Evolutionary conservation across 2,888 invertebrate genomes (phyloP), one percentile per base, ranked within the genome.

Genomic region (Drosophila acutilabella): DNA sequence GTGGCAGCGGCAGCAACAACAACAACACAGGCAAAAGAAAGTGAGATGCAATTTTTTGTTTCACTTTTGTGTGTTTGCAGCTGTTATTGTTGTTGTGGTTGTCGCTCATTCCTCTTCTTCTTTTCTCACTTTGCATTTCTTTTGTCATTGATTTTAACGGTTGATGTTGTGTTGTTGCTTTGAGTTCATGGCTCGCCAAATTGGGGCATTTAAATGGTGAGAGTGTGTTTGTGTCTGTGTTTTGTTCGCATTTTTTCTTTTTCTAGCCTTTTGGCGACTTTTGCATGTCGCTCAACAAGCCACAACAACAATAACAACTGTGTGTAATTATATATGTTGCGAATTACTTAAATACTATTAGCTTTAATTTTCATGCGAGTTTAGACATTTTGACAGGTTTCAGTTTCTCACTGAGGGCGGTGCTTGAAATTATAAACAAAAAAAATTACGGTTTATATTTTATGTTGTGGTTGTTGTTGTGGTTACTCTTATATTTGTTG

Each of bases 171-270:
- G 57, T 68, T 79, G 80, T 62, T 74, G 70, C 57, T 71, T 74
- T 81, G 89, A 89, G 85, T 85, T 85, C 85, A 85, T 84, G 85
- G 85, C 85, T 84, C 83, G 71, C 80, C 81, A 81, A 85, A 89
- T 84, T 85, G 80, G 85, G 87, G 74, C 85, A 85, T 89, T 89
- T 82, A 68, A 69, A 64, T 52, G 58, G 38, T 58, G 44, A 57
- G 18, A 44, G 45, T 61, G 30, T 54, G 47, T 41, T 54, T 51
- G 53, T 62, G 45, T 58, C 38, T 54, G 41, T 57, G 54, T 45
- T 64, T 61, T 52, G 62, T 51, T 64, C 60, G 52, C 59, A 69
- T 52, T 57, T 57, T 20, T 36, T 36, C 11, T 36, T 36, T 11
- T 36, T 36, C 36, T 36, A 36, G 36, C 36, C 65, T 66, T 53